Percentiles rank a stretch among this genome's conserved stretches.
These are phyloP conservation scores for Heliconius charithonia DNA, from an alignment of 2,888 invertebrate species.

Conservation along the genomic window DNA sequence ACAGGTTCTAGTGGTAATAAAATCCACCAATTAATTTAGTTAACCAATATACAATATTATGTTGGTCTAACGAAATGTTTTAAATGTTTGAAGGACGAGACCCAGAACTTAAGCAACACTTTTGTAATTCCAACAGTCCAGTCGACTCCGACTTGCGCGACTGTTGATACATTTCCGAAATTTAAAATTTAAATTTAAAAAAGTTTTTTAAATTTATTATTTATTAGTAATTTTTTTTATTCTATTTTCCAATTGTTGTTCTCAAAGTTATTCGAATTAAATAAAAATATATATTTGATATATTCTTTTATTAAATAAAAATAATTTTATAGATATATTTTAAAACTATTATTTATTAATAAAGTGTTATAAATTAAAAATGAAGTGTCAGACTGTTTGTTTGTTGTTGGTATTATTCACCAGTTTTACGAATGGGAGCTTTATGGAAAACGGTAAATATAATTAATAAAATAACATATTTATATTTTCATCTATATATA, in stretches of 20 bases:
- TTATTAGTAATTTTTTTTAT: neutral
- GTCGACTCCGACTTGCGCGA: constrained; percentile 15
- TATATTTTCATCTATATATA: neutral
- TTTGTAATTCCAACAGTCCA: constrained; percentile 32
- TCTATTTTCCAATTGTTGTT: neutral
- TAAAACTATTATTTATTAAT: neutral
- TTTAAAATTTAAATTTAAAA: neutral
- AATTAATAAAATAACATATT: neutral
- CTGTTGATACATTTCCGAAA: constrained; percentile 8
- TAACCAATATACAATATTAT: constrained; percentile 38
- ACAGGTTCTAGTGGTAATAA: neutral
- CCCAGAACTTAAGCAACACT: constrained; percentile 27
- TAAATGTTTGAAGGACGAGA: constrained; percentile 28
- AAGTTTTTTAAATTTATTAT: neutral
- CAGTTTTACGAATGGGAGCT: neutral
- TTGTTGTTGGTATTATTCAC: neutral
- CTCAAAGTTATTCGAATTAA: neutral
- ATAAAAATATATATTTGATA: neutral
- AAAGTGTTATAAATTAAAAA: neutral
- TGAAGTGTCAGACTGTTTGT: constrained; percentile 11
- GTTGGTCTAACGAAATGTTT: constrained; percentile 35
- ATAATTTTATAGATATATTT: neutral
- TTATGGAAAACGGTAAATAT: constrained; percentile 10
- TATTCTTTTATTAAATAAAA: neutral
- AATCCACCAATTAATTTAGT: constrained; percentile 25